Conservation (phyloP, 1,140 invertebrate genomes). For the Cydia splendana region DNA sequence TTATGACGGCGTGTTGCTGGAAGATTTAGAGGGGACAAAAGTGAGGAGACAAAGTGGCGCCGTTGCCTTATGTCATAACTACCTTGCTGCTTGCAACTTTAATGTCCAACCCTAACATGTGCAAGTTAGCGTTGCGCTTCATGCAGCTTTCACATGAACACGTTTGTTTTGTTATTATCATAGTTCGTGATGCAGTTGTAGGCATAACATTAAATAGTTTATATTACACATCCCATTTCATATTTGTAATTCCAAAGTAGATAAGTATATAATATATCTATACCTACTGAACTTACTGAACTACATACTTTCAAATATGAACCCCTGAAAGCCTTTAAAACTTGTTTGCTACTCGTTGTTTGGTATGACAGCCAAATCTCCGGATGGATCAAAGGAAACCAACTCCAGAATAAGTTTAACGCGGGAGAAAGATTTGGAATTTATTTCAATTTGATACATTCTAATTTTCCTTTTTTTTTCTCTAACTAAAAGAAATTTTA, state of each 20-base stretch:
- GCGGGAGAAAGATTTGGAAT: constrained; percentile 27
- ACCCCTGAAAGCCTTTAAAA: constrained; percentile 25
- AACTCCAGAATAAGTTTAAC: constrained; percentile 27
- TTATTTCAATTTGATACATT: constrained; percentile 27
- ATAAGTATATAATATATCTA: not conserved
- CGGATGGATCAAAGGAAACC: constrained; percentile 30
- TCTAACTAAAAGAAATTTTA: not conserved
- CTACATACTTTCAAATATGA: constrained; percentile 4
- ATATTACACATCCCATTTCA: not conserved
- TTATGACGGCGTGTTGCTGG: constrained; percentile 76
- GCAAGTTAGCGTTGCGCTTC: not conserved
- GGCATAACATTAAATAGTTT: too few relatives aligned
- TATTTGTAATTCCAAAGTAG: not conserved
- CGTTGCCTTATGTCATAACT: constrained; percentile 63
- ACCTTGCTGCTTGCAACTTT: constrained; percentile 41
- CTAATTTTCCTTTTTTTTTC: constrained; percentile 17
- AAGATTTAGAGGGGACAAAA: constrained; percentile 76
- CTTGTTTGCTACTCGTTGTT: constrained; percentile 7
- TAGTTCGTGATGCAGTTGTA: not conserved
- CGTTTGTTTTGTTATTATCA: not conserved
- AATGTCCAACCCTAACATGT: not conserved
- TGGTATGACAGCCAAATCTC: constrained; percentile 29
- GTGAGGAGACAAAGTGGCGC: constrained; percentile 72
- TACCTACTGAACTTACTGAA: too few relatives aligned
- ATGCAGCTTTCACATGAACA: not conserved